Base-by-base conservation (phyloP, 1,140 invertebrate genomes). In the Fopius arisanus region DNA sequence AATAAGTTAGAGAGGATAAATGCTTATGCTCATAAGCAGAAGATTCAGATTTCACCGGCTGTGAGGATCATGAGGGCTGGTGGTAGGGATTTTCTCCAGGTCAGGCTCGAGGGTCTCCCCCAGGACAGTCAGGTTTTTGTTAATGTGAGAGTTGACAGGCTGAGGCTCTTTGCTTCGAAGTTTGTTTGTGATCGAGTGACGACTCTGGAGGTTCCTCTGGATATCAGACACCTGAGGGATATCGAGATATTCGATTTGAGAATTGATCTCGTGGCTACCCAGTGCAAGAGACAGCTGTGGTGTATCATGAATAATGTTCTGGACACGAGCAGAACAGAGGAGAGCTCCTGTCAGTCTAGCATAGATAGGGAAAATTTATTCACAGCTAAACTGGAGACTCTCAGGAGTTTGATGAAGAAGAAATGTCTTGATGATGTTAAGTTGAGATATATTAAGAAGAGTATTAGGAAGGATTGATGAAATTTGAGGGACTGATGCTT, bases 1-100 rank as follows among this genome's bases (percentile, higher is more conserved):
- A 75, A 86, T 66, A 75, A 75, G 21, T 67, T 85, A 3, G 78
- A 74, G 12, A 79, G 80, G 62, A 85, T 87, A 68, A 87, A 83
- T 75, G 72, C 85, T 66, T 86, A 83, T 67, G 77, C 81, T 19
- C 75, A 76, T 12, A 83, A 83, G 67, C 41, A 79, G 0, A 75
- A 76, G 31, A 43, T 83, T 5, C 65, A 66, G 28, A 74, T 67
- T 48, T 67, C 65, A 12, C 81, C 84, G 12, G 69, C 80, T 28
- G 75, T 87, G 1, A 21, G 51, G 1, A 75, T 86, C 26, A 19
- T 78, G 6, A 80, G 70, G 41, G 66, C 81, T 7, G 65, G 76
- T 2, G 77, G 79, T 28, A 41, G 41, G 9, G 63, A 72, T 0
- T 79, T 80, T 41, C 62, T 87, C 6, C 70, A 73, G 9, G 75